A percentile compares a stretch with the other conserved stretches of the same genome.
These are phyloP conservation scores for Diorhabda elongata DNA, from an alignment of 1,140 invertebrate genomes.

Conservation along the genomic window DNA sequence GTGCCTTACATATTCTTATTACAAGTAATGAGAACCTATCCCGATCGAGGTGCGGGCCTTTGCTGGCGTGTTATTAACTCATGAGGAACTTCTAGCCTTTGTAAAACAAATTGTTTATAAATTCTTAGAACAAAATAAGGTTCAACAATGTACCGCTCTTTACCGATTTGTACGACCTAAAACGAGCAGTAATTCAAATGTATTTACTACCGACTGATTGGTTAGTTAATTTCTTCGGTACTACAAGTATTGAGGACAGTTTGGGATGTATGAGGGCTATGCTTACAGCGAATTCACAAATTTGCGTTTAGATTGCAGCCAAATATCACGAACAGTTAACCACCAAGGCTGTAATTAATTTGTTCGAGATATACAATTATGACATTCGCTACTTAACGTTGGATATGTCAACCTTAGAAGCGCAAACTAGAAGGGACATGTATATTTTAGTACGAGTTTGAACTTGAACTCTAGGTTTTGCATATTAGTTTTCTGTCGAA, in stretches of 20 bases:
- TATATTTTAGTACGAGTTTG: no score
- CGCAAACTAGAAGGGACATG: no score
- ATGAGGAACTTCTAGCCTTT: slow-evolving; percentile 96
- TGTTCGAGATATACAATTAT: slow-evolving; percentile 99
- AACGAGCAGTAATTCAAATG: slow-evolving; percentile 95
- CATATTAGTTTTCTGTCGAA: no score
- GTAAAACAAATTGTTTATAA: slow-evolving; percentile 99
- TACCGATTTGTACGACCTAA: slow-evolving; percentile 98
- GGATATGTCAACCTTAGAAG: no score
- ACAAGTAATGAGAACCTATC: slow-evolving; percentile 96
- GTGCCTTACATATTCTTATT: slow-evolving; percentile 83
- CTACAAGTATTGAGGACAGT: slow-evolving; percentile 96
- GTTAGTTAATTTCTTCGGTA: slow-evolving; percentile 98
- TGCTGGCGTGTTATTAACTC: slow-evolving; percentile 93
- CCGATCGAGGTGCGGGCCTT: slow-evolving; percentile 79
- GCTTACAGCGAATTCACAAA: slow-evolving; percentile 96
- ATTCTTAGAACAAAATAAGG: slow-evolving; percentile 98
- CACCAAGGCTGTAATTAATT: slow-evolving; percentile 93
- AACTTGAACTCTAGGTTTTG: no score
- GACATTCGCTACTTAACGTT: slow-evolving; percentile 72
- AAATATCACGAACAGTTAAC: slow-evolving; percentile 99
- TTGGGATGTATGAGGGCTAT: slow-evolving; percentile 97
- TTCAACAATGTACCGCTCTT: slow-evolving; percentile 98
- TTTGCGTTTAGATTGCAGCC: slow-evolving; percentile 95
- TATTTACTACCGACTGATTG: slow-evolving; percentile 94